Conservation (phyloP, 2,888 invertebrate species). For the Andrena minutula region DNA sequence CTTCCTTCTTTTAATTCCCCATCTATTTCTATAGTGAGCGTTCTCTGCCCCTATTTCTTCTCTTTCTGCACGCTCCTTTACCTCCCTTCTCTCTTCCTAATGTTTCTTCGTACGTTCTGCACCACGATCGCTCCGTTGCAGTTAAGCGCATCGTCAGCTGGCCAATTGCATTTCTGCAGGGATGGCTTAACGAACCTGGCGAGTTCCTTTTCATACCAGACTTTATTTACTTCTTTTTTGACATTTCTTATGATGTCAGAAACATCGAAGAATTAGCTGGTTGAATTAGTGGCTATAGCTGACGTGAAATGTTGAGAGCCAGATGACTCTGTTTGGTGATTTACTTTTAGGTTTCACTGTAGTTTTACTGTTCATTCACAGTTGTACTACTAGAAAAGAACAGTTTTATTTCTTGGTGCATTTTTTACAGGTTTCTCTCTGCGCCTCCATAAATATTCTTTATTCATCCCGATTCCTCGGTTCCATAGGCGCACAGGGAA, state of each 20-base stretch:
- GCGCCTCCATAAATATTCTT: no score
- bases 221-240: background rate
- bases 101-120: constrained; percentile 41
- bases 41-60: constrained; percentile 25
- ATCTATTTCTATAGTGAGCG: constrained; percentile 48
- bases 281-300: background rate
- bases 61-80: background rate
- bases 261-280: constrained; percentile 53
- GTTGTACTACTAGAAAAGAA: no score
- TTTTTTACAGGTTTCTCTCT: no score
- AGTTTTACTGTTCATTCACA: no score
- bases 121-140: constrained; percentile 68
- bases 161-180: constrained; percentile 79
- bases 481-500: background rate
- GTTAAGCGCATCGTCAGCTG: constrained; percentile 81
- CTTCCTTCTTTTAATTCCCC: constrained; percentile 23
- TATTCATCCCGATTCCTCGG: no score
- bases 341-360: no score
- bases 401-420: no score
- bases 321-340: no score
- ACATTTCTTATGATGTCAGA: constrained; percentile 57
- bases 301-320: background rate
- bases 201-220: constrained; percentile 35
- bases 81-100: background rate
- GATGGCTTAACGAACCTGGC: constrained; percentile 71